These are phyloP conservation scores for Busseola fusca DNA, from an alignment of 2,888 invertebrate species.

Conservation along the genomic window DNA sequence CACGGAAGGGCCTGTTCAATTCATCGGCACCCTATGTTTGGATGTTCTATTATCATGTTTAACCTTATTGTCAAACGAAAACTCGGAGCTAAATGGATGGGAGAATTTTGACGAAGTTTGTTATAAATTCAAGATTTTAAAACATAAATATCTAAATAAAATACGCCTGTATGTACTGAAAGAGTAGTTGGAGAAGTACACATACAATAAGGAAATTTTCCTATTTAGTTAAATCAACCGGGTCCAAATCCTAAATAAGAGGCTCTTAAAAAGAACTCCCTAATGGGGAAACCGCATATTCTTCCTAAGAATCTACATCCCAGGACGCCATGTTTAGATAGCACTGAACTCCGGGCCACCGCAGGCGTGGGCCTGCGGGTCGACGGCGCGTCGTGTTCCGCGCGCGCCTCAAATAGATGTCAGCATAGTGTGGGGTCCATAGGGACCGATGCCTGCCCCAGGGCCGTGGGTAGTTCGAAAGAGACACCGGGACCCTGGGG, in stretches of 20 bases:
- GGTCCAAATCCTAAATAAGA: background rate
- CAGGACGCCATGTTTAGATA: background rate
- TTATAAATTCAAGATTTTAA: background rate
- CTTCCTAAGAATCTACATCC: background rate
- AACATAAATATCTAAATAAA: background rate
- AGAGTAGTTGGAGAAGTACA: background rate
- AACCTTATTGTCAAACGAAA: conserved; percentile 39
- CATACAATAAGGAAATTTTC: background rate
- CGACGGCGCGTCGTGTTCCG: too few relatives aligned
- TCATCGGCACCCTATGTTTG: conserved; percentile 54
- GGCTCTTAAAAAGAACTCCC: background rate
- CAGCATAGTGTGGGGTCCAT: too few relatives aligned
- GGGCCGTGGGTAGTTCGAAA: too few relatives aligned
- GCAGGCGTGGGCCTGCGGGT: too few relatives aligned
- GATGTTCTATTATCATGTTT: conserved; percentile 42
- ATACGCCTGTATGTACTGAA: background rate
- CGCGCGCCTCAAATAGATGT: too few relatives aligned
- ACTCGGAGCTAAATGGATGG: background rate
- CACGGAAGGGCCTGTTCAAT: conserved; percentile 44
- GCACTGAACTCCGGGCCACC: too few relatives aligned
- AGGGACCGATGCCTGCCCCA: too few relatives aligned
- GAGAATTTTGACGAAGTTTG: background rate
- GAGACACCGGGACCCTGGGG: too few relatives aligned
- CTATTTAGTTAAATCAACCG: too few relatives aligned
- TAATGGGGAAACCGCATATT: background rate